Evolutionary conservation across 1,140 invertebrate species (phyloP), one percentile per base, ranked within the genome.

Genomic region (Philotrypesis tridentata): DNA sequence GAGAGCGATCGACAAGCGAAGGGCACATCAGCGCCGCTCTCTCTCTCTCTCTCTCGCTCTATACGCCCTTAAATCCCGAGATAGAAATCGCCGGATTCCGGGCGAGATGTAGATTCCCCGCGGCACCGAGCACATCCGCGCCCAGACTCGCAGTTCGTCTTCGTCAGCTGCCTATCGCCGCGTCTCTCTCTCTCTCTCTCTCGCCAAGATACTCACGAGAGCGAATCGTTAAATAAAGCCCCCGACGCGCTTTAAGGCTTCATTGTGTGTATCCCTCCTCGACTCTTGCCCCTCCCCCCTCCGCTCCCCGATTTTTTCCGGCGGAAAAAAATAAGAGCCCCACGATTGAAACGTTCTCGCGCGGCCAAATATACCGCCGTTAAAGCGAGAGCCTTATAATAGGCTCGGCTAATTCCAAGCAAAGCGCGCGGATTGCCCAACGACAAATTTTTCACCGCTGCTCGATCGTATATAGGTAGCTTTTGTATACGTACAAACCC

Each of bases 91-190:
- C 6, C 14, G 27, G 73, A 63, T 37, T 75, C 73, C 21, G 48
- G 61, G 33, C 29, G 71, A 77, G 75, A 68, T 77, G 61, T 77
- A 77, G 75, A 77, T 77, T 77, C 75, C 40, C 25, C 3, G 7
- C 40, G 23, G 40, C 71, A 5, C 23, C 11, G 9, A 11, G 23
- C 17, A 37, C 33, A 72, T 72, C 70, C 23, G 21, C 40, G 67
- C 60, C 29, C 55, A 23, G 4, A 17, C 5, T 27, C 25, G 29
- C 75, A 77, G 75, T 77, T 48, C 75, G 61, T 77, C 75, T 77
- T 77, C 75, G 75, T 77, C 61, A 67, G 61, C 55, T 73, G 71
- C 71, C 55, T 63, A 55, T 55, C 31, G 17, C 7, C 12, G 67
- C 43, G 3, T 43, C 6, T n/a, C n/a, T n/a, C n/a, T n/a, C n/a